phyloP scores from a whole-genome alignment of 2,113 vertebrate species.

The Copsychus sechellarum region DNA sequence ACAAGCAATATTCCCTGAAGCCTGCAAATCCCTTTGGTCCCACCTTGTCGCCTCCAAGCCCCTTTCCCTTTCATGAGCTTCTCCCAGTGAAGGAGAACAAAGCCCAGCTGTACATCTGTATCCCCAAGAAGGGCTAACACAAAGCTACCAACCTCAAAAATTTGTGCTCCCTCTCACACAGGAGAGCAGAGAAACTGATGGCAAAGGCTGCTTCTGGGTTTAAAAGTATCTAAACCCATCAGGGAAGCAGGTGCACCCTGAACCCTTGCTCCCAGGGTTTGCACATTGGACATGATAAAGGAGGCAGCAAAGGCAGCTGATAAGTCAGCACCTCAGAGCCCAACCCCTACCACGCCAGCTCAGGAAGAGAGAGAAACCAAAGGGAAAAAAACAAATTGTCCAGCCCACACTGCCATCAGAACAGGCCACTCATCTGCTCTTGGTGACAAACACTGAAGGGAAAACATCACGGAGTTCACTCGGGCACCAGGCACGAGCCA shows the following conservation, averaged over 20 bases:
- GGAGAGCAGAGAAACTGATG: neutral
- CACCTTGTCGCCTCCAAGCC: neutral
- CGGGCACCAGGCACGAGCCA: fast-evolving
- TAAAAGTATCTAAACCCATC: neutral
- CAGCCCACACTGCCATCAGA: neutral
- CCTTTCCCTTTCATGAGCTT: neutral
- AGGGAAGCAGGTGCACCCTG: fast-evolving
- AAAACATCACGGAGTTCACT: fast-evolving
- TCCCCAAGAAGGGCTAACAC: neutral
- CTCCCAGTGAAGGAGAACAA: neutral
- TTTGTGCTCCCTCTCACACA: neutral
- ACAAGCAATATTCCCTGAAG: fast-evolving
- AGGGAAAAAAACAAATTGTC: neutral
- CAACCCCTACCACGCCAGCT: neutral
- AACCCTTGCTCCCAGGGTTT: fast-evolving
- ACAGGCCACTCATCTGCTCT: neutral
- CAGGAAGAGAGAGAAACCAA: neutral
- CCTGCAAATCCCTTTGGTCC: neutral
- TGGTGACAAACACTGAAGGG: neutral
- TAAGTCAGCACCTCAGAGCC: neutral
- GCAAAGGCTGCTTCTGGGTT: neutral
- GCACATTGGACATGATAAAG: neutral
- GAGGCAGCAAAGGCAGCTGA: neutral
- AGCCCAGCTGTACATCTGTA: fast-evolving
- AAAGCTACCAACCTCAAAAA: neutral